phyloP scores from a whole-genome alignment of 2,888 invertebrate species.

The Epistrophella euchroma region DNA sequence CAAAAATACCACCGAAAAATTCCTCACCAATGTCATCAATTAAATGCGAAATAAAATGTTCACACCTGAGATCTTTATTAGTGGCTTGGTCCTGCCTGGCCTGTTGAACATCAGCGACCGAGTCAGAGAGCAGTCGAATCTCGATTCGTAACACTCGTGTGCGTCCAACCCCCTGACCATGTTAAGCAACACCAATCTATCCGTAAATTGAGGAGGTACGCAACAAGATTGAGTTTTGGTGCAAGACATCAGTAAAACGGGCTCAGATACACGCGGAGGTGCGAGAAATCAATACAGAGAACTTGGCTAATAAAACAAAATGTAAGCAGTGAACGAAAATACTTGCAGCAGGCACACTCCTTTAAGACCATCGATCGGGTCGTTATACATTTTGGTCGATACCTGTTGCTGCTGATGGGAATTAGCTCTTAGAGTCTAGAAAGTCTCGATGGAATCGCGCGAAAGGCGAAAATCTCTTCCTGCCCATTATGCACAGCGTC shows the following conservation, averaged over 20 bases:
- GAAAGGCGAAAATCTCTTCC: slow-evolving; percentile 69
- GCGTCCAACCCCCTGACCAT: slow-evolving; percentile 63
- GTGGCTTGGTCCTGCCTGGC: slow-evolving; percentile 66
- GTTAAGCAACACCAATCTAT: slow-evolving; percentile 59
- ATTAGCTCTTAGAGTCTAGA: slow-evolving; percentile 63
- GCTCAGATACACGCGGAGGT: slow-evolving; percentile 48
- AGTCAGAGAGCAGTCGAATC: slow-evolving; percentile 53
- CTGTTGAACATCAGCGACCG: slow-evolving; percentile 28
- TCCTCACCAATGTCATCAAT: slow-evolving; percentile 84
- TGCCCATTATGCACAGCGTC: slow-evolving; percentile 60
- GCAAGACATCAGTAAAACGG: slow-evolving; percentile 42
- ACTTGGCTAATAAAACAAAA: slow-evolving; percentile 64
- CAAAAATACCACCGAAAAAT: slow-evolving; percentile 82
- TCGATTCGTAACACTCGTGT: slow-evolving; percentile 51
- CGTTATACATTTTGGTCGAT: slow-evolving; percentile 42
- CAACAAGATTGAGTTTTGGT: slow-evolving; percentile 69
- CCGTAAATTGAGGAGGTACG: slow-evolving; percentile 68
- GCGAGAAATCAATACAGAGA: slow-evolving; percentile 69
- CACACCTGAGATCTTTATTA: slow-evolving; percentile 84
- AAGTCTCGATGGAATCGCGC: slow-evolving; percentile 61
- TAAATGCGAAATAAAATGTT: slow-evolving; percentile 81
- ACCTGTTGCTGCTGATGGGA: slow-evolving; percentile 55
- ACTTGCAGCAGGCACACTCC: slow-evolving; percentile 44
- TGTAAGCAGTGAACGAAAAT: slow-evolving; percentile 29
- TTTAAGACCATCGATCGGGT: not conserved